Evolutionary conservation across 2,888 invertebrate species (phyloP).

Genomic region (Andrena camellia): DNA sequence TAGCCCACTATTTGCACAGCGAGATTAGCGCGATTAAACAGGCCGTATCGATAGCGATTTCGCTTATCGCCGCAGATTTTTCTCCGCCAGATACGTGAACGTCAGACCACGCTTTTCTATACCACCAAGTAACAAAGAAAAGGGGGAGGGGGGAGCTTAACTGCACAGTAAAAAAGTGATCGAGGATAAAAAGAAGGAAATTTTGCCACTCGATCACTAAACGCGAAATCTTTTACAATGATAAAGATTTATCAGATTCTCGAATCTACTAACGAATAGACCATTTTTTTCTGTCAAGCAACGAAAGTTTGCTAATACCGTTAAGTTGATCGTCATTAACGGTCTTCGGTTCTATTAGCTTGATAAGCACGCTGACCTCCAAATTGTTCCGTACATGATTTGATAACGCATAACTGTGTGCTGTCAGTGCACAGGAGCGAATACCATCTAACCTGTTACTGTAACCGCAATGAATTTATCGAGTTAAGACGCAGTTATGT

Average conservation of each 20-base stretch:
- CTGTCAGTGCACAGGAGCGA: constrained; percentile 34
- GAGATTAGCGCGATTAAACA: constrained; percentile 75
- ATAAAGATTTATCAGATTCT: too few species aligned
- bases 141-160: too few species aligned
- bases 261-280: too few species aligned
- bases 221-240: too few species aligned
- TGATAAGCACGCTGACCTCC: constrained; percentile 47
- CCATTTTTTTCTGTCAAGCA: too few species aligned
- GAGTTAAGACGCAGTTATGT: constrained; percentile 75
- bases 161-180: too few species aligned
- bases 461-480: constrained; percentile 74
- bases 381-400: constrained; percentile 54
- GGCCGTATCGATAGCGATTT: constrained; percentile 68
- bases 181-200: too few species aligned
- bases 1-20: constrained; percentile 49
- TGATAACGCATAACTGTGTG: constrained; percentile 58
- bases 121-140: background rate
- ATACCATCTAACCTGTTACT: constrained; percentile 71
- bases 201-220: too few species aligned
- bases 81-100: constrained; percentile 13
- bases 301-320: background rate
- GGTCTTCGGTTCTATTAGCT: constrained; percentile 26
- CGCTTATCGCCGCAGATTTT: constrained; percentile 66
- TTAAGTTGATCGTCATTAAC: constrained; percentile 11
- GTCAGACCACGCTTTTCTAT: background rate